These are phyloP conservation scores for Malurus melanocephalus DNA, from an alignment of 2,113 vertebrate genomes.

Conservation along the genomic window DNA sequence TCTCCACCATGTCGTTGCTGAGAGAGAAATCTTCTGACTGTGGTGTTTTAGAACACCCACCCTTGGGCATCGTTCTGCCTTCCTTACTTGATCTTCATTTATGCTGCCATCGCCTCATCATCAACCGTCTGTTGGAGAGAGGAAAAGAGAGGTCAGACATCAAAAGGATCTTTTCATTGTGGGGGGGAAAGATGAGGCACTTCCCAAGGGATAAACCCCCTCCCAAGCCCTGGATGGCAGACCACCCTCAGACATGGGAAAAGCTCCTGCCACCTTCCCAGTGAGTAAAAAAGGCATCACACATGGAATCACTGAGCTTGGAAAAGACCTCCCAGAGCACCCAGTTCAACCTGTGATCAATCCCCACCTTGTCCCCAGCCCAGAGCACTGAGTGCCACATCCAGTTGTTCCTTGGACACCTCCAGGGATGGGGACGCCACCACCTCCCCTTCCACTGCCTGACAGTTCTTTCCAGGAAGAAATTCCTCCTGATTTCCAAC, in stretches of 20 bases:
- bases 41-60: slow-evolving; percentile 98
- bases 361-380: neutral
- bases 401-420: neutral
- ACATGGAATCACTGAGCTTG: neutral
- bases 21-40: slow-evolving; percentile 95
- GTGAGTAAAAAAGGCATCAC: neutral
- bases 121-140: slow-evolving; percentile 86
- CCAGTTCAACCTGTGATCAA: rapidly evolving
- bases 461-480: neutral
- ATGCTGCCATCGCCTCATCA: slow-evolving; percentile 93
- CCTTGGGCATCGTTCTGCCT: slow-evolving; percentile 99
- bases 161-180: neutral
- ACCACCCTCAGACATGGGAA: neutral
- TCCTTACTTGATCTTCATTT: slow-evolving; percentile 96
- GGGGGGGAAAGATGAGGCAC: too few relatives aligned
- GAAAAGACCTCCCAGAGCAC: neutral
- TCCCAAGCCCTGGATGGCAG: neutral
- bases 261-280: neutral
- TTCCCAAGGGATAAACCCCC: neutral
- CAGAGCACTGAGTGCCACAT: neutral
- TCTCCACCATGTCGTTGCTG: slow-evolving; percentile 99
- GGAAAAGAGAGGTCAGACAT: slow-evolving; percentile 5
- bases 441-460: neutral
- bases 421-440: neutral
- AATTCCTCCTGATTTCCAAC: neutral